A percentile compares a stretch with the other conserved stretches of the same genome.
Conservation (phyloP, 2,888 invertebrate species). For the Platycnemis pennipes region DNA sequence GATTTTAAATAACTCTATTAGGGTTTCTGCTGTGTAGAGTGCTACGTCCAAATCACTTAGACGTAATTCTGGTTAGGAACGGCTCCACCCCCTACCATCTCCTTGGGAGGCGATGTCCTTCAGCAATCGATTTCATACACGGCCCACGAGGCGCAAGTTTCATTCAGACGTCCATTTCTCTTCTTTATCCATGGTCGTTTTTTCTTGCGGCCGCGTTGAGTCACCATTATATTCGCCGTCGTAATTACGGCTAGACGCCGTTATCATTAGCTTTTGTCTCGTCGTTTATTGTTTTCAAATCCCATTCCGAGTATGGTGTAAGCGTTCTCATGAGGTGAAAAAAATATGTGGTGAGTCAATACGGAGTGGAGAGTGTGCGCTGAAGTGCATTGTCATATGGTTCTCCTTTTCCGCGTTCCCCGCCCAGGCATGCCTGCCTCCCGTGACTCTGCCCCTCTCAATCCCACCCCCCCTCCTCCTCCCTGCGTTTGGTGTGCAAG, state of each 20-base stretch:
- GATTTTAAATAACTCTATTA: too few species aligned
- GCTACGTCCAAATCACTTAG: too few species aligned
- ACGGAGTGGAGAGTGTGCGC: not conserved
- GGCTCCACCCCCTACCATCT: too few species aligned
- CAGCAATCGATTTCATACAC: not conserved
- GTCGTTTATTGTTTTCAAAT: slow-evolving; percentile 34
- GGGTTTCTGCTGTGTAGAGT: too few species aligned
- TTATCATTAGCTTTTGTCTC: not conserved
- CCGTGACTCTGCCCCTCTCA: not conserved
- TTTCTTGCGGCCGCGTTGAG: not conserved
- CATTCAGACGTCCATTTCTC: not conserved
- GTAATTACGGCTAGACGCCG: not conserved
- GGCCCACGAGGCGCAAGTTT: not conserved
- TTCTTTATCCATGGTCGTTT: not conserved
- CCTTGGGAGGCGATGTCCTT: not conserved
- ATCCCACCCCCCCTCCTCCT: not conserved
- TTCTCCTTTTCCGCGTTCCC: slow-evolving; percentile 18
- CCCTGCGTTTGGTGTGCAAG: not conserved
- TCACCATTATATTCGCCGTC: not conserved
- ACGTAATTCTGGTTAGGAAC: too few species aligned
- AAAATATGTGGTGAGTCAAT: not conserved
- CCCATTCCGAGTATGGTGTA: not conserved
- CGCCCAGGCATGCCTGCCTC: not conserved
- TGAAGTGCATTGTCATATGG: slow-evolving; percentile 2
- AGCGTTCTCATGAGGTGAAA: not conserved